Conservation (phyloP, 2,113 vertebrate species). For the Sinocyclocheilus anophthalmus region DNA sequence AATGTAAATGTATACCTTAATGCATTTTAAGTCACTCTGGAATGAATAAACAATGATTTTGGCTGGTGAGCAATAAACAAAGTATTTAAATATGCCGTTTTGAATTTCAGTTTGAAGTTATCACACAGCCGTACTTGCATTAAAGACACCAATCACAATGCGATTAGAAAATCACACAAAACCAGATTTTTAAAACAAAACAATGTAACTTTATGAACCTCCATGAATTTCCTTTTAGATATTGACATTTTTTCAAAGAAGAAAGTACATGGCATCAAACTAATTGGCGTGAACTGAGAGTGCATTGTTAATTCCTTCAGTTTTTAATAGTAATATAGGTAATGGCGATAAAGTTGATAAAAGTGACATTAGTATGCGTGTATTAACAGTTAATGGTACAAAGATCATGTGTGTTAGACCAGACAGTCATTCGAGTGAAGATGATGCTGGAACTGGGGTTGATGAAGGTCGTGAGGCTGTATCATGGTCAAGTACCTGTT, state of each 20-base stretch:
- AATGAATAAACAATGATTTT: neutral
- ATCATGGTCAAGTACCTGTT: constrained; percentile 79
- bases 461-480: neutral
- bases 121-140: neutral
- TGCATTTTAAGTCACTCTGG: neutral
- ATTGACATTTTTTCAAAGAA: neutral
- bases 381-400: neutral
- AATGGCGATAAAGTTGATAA: neutral
- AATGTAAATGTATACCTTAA: neutral
- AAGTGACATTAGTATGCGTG: neutral
- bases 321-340: neutral
- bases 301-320: neutral
- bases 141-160: neutral
- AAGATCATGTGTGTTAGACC: neutral
- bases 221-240: neutral
- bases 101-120: neutral
- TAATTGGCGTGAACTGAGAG: neutral
- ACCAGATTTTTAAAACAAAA: neutral
- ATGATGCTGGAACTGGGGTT: neutral
- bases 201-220: neutral
- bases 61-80: neutral
- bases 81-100: neutral
- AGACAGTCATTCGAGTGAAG: neutral
- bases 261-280: neutral
- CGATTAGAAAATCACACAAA: neutral